Evolutionary conservation across 2,797 vertebrate genomes (phyloP).

Genomic region (Propithecus deckenii): DNA sequence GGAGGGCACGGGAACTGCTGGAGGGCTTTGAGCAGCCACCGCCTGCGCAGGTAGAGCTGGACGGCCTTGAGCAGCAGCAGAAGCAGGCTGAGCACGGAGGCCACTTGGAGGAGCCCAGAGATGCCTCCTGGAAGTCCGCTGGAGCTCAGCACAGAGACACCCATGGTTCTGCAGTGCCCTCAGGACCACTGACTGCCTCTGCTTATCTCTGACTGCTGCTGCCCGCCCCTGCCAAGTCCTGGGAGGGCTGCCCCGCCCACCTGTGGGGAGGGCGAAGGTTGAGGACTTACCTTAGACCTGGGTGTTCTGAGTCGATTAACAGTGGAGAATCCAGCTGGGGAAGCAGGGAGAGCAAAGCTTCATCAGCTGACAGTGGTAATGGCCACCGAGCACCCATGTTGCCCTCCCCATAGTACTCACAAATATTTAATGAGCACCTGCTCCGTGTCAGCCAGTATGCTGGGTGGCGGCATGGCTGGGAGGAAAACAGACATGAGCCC

Average conservation of each 20-base stretch:
- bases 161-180: background rate
- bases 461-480: accelerated
- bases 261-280: background rate
- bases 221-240: background rate
- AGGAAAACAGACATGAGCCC: background rate
- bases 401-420: background rate
- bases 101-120: slow-evolving; percentile 68
- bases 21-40: slow-evolving; percentile 77
- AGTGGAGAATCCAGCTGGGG: background rate
- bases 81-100: slow-evolving; percentile 75
- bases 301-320: background rate
- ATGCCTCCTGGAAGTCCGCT: slow-evolving; percentile 45
- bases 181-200: background rate
- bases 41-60: slow-evolving; percentile 79
- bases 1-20: slow-evolving; percentile 78
- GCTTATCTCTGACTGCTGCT: background rate
- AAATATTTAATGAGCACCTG: background rate
- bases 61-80: slow-evolving; percentile 81
- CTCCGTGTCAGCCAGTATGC: background rate
- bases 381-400: accelerated
- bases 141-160: background rate
- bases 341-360: background rate
- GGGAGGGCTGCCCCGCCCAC: background rate
- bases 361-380: background rate
- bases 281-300: background rate